phyloP scores from a whole-genome alignment of 2,888 invertebrate genomes.

The Marronus borbonicus region DNA sequence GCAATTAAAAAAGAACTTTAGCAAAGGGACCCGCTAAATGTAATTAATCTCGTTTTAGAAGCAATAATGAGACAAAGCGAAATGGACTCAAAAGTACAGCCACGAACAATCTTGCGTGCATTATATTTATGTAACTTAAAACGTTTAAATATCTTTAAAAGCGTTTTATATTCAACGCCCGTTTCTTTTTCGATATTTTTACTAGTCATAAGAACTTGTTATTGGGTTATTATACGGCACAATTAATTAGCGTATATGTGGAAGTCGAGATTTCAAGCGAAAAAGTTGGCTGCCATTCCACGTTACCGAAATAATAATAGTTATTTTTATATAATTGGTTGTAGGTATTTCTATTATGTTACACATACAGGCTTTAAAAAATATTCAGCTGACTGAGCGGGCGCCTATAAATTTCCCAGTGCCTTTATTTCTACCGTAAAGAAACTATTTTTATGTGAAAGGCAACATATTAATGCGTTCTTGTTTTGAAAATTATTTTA shows the following conservation, averaged over 20 bases:
- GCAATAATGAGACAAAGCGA: no score
- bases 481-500: conserved; percentile 41
- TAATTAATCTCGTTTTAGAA: no score
- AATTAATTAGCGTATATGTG: background rate
- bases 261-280: background rate
- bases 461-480: conserved; percentile 27
- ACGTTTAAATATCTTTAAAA: background rate
- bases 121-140: background rate
- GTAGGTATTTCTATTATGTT: conserved; percentile 27
- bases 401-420: conserved; percentile 32
- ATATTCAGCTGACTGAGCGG: conserved; percentile 3
- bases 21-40: no score
- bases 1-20: no score
- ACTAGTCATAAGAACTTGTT: background rate
- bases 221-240: conserved; percentile 1
- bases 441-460: conserved; percentile 42
- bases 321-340: conserved; percentile 22
- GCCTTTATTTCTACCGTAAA: conserved; percentile 42
- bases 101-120: background rate
- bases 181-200: background rate
- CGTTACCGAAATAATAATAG: conserved; percentile 16
- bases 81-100: background rate
- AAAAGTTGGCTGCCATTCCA: conserved; percentile 18
- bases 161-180: background rate
- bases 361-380: conserved; percentile 14